Base-by-base conservation (phyloP, 2,888 invertebrate genomes). In the Neoitamus cyanurus region DNA sequence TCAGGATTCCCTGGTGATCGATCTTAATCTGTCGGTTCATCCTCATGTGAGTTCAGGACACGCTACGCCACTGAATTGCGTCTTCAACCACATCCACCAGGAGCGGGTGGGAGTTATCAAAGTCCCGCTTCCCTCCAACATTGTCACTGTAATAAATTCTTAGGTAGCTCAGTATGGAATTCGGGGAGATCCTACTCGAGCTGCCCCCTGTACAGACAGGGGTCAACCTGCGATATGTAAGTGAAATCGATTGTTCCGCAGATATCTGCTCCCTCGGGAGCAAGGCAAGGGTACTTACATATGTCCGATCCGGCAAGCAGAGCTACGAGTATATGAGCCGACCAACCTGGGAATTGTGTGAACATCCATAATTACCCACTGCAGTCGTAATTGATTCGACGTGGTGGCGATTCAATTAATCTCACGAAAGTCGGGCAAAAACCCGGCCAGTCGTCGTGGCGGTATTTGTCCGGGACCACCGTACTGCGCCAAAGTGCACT, bases 331-430 rank as follows among this genome's bases (percentile, higher is more conserved):
- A 37, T 73, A 77, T 25, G 30, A 13, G 13, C 37, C 25, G 20
- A 6, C 6, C 25, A 6, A 37, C 3, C 37, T 20, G 77, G 46
- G 77, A 77, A 46, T 46, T 77, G 58, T 34, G 72, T 75, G 46
- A 77, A 42, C 46, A 77, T 77, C 25, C 46, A 28, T 77, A 77
- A 77, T 77, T 77, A 77, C 46, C 77, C 46, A 42, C 36, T 77
- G 77, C 77, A 77, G 77, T 77, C 28, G 46, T 77, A 77, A 77
- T 77, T 42, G 77, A 77, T 77, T 77, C 30, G 30, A 34, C 31
- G 46, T 36, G 37, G 37, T 75, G 15, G 75, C 42, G 37, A 34
- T 42, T 20, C 25, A 58, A 58, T 58, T 58, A 58, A 58, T 58
- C 58, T 20, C 20, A 58, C 15, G 9, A 58, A 58, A 58, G 6